These are phyloP conservation scores for Chamaedrilus cognettii DNA, from an alignment of 2,888 invertebrate species.

Conservation along the genomic window DNA sequence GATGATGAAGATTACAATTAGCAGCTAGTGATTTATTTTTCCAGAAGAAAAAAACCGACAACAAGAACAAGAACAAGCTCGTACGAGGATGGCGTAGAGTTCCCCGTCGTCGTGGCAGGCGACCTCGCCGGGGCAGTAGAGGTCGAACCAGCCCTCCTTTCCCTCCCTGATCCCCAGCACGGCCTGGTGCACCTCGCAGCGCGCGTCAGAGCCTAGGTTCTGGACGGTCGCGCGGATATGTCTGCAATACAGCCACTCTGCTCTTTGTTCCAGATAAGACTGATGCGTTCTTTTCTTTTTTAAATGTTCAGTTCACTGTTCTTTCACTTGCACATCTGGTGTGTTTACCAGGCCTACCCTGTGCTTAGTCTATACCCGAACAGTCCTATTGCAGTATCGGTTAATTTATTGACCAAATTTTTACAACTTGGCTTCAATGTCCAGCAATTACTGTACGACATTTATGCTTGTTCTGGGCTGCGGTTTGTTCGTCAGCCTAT, in stretches of 20 bases:
- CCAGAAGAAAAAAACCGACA: not conserved
- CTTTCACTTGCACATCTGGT: too few species aligned
- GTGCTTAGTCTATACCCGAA: too few species aligned
- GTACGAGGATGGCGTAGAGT: constrained; percentile 79
- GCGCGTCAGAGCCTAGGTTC: constrained; percentile 68
- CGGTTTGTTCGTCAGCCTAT: too few species aligned
- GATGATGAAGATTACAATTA: not conserved
- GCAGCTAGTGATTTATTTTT: not conserved
- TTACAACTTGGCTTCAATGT: too few species aligned
- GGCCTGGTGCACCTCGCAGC: constrained; percentile 73
- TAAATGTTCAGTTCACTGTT: too few species aligned
- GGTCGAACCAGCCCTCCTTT: constrained; percentile 75
- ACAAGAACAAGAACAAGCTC: not conserved
- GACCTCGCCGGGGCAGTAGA: constrained; percentile 71
- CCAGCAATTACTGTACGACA: too few species aligned
- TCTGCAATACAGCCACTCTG: constrained; percentile 41
- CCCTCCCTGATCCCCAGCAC: constrained; percentile 71
- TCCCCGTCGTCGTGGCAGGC: constrained; percentile 69
- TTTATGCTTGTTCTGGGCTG: too few species aligned
- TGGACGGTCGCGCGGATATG: constrained; percentile 64
- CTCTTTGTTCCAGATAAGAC: not conserved
- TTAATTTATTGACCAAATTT: too few species aligned
- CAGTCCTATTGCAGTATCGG: too few species aligned
- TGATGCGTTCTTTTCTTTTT: not conserved
- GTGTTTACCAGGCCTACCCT: too few species aligned